Evolutionary conservation across 2,113 vertebrate genomes (phyloP).

Genomic region (Dolichotis patagonum): DNA sequence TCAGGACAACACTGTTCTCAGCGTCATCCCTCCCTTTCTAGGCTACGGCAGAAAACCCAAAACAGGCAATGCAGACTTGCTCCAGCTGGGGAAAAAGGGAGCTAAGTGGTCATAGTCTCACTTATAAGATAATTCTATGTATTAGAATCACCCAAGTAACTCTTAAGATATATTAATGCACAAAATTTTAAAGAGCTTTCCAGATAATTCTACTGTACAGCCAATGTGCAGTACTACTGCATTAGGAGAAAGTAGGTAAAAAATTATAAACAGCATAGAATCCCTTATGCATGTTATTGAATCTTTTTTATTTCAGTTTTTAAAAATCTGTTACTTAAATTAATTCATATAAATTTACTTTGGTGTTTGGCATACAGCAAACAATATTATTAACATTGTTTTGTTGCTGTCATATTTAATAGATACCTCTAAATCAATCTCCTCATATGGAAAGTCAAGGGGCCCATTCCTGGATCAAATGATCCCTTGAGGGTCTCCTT

Average conservation of each 20-base stretch:
- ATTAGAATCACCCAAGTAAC: background rate
- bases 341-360: constrained; percentile 4
- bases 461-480: background rate
- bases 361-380: background rate
- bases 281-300: background rate
- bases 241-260: background rate
- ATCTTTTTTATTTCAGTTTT: background rate
- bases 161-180: background rate
- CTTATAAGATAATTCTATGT: background rate
- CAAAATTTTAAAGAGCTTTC: background rate
- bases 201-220: background rate
- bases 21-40: background rate
- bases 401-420: background rate
- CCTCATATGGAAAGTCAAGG: background rate
- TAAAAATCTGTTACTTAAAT: background rate
- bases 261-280: constrained; percentile 18
- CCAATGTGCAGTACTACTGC: background rate
- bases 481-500: background rate
- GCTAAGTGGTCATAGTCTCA: constrained; percentile 24
- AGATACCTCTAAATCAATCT: background rate
- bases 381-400: background rate
- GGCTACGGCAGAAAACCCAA: background rate
- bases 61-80: background rate
- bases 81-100: background rate
- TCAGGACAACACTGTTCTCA: background rate